Evolutionary conservation across 2,113 vertebrate genomes (phyloP).

Genomic region (Dicrurus megarhynchus): DNA sequence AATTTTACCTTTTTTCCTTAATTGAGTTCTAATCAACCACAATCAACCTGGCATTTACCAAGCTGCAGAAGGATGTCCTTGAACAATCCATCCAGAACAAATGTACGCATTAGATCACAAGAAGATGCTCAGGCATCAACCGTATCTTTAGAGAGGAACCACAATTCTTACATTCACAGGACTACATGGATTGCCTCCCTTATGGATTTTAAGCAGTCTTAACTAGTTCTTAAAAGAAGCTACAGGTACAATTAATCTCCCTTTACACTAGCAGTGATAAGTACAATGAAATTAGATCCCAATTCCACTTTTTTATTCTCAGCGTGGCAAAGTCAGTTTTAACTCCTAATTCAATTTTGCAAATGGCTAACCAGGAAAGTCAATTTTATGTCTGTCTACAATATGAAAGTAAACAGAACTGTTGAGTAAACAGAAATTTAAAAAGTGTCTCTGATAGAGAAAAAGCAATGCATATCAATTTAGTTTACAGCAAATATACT

Average conservation of each 20-base stretch:
- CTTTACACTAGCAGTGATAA: not conserved
- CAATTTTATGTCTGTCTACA: not conserved
- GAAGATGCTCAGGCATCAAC: not conserved
- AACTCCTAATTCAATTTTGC: not conserved
- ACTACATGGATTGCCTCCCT: not conserved
- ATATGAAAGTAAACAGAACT: not conserved
- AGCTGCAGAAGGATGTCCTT: not conserved
- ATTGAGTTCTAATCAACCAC: not conserved
- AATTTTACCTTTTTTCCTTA: not conserved
- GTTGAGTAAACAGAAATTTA: not conserved
- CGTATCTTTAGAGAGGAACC: not conserved
- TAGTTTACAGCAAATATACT: not conserved
- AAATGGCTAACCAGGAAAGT: not conserved
- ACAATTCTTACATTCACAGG: not conserved
- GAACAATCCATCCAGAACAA: not conserved
- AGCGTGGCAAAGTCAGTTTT: not conserved
- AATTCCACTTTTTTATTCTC: not conserved
- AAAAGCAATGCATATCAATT: not conserved
- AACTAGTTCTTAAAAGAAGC: not conserved
- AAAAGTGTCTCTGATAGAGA: not conserved
- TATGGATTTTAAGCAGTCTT: not conserved
- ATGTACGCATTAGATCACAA: not conserved
- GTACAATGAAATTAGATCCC: not conserved
- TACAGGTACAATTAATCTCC: not conserved
- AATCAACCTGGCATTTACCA: not conserved